Evolutionary conservation across 2,113 vertebrate genomes (phyloP), one percentile per base, ranked within the genome.

Genomic region (Corythoichthys intestinalis): DNA sequence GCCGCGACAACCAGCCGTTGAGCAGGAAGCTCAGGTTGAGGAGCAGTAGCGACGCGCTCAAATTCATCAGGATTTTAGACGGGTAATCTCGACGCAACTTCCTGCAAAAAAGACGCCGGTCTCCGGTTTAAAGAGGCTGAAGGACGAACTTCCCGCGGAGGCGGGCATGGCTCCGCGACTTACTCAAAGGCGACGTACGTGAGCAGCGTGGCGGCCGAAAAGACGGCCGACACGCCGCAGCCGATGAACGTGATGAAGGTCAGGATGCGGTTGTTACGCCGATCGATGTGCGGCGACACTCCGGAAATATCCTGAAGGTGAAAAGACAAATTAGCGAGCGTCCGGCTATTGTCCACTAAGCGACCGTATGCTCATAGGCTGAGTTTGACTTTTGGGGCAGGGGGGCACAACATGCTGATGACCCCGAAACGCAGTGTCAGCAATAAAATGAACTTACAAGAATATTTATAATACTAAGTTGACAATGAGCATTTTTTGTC

Each of bases 51-150:
- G 97, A 95, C 1, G 95, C 90, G 77, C 97, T 96, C 72, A 99
- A 92, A 87, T 99, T 99, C 96, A 99, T 98, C 85, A 99, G 79
- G 83, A 99, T 99, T 92, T 99, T 99, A 1, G 97, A 98, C 0
- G 97, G 97, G 76, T 98, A 98, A 90, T 99, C 97, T 38, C 96
- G 93, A n/a, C 97, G 85, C 15, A 99, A 17, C 57, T 98, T 99
- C 72, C 97, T 99, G 83, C 5, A 28, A n/a, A 2, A 50, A 4
- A 50, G 13, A 11, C 28, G 64, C 60, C 37, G 6, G 14, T 7
- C 17, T 37, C 10, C 20, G 41, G 41, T 28, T 28, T 28, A 28
- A 28, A 28, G 20, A 28, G 20, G 20, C 20, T 28, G 41, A 44
- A 44, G 41, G 41, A 8, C 41, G 9, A 44, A 44, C 41, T 44